These are phyloP conservation scores for Rhopalosiphum nymphaeae DNA, from an alignment of 2,888 invertebrate species.

Conservation along the genomic window DNA sequence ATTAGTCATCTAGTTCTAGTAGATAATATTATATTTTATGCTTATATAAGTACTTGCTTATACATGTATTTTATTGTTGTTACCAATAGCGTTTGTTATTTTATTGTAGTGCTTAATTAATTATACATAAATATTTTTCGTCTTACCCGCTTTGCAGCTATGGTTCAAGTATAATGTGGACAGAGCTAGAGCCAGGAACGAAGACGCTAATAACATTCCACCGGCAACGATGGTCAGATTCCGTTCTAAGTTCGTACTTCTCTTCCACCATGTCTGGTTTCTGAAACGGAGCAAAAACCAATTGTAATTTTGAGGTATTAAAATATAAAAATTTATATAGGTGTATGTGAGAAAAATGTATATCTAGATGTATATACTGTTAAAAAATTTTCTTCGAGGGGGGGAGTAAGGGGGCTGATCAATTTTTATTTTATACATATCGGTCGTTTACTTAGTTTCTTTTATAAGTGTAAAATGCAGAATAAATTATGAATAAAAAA, in stretches of 20 bases:
- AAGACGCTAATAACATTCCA: constrained; percentile 75
- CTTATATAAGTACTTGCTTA: too few species aligned
- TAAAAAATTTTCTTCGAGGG: too few species aligned
- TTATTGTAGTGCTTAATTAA: background rate
- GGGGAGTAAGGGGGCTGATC: too few species aligned
- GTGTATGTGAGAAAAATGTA: background rate
- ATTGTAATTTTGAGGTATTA: background rate
- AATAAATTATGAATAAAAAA: too few species aligned
- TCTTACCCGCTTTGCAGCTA: constrained; percentile 48
- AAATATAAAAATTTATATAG: background rate
- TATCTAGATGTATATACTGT: too few species aligned
- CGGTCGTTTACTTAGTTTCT: too few species aligned
- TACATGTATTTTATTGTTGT: background rate
- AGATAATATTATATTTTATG: background rate
- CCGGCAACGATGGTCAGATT: constrained; percentile 76
- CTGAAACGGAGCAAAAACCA: constrained; percentile 71
- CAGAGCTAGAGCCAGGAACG: constrained; percentile 76
- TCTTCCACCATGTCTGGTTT: constrained; percentile 86
- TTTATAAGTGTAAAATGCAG: too few species aligned
- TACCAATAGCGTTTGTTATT: background rate
- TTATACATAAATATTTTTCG: background rate
- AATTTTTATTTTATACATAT: too few species aligned
- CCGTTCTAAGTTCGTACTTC: constrained; percentile 81
- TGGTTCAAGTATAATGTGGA: constrained; percentile 64
- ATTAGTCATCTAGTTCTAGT: too few species aligned